A percentile compares a stretch with the other conserved stretches of the same genome.
Conservation (phyloP, 2,113 vertebrate species). For the Uropsilus gracilis region DNA sequence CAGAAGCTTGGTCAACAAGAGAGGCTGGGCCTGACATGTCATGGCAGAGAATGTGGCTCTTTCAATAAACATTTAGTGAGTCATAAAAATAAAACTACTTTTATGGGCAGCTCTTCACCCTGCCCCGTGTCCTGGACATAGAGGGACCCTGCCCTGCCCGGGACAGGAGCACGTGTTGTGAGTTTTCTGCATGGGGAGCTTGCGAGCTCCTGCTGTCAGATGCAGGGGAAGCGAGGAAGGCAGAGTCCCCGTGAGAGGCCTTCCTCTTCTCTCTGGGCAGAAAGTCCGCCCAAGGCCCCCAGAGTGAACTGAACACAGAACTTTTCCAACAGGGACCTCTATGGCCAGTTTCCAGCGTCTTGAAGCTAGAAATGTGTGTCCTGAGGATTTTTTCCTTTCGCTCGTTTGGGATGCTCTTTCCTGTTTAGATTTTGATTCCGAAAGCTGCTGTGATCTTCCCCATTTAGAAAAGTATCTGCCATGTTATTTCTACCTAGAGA, state of each 20-base stretch:
- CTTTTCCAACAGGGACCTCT: background rate
- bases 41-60: background rate
- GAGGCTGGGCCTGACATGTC: background rate
- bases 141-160: background rate
- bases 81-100: conserved; percentile 40
- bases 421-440: conserved; percentile 46
- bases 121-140: background rate
- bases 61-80: conserved; percentile 7
- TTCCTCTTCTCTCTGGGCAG: background rate
- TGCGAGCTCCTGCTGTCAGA: background rate
- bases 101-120: conserved; percentile 27
- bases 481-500: conserved; percentile 2
- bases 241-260: background rate
- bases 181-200: background rate
- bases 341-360: background rate
- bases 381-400: background rate
- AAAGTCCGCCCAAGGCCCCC: background rate
- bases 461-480: conserved; percentile 22
- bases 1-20: background rate
- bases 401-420: background rate
- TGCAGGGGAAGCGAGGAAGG: background rate
- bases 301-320: background rate
- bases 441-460: conserved; percentile 27
- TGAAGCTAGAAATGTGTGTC: conserved; percentile 42
- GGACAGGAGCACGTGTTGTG: background rate